A percentile compares a stretch with the other conserved stretches of the same genome.
Conservation (phyloP, 2,797 vertebrate genomes). For the Microctenopoma steveboyesi region DNA sequence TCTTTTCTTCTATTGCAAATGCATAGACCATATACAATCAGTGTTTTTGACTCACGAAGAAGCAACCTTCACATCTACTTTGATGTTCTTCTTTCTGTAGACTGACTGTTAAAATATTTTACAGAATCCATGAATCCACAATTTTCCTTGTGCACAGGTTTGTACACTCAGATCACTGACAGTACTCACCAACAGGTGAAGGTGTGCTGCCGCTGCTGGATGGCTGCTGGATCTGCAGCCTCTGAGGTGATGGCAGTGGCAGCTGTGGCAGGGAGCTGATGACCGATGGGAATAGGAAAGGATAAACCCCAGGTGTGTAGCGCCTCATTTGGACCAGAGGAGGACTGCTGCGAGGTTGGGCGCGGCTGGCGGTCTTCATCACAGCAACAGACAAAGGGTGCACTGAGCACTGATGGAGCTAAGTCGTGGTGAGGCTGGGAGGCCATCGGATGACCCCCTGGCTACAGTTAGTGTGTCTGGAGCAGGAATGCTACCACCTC, state of each 20-base stretch:
- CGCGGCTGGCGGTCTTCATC: constrained; percentile 90
- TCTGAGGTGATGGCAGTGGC: constrained; percentile 83
- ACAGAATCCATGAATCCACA: neutral
- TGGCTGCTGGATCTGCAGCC: constrained; percentile 86
- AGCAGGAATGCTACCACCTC: constrained; percentile 46
- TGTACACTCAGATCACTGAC: neutral
- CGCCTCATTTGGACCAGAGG: constrained; percentile 93
- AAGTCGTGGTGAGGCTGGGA: constrained; percentile 47
- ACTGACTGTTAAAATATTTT: neutral
- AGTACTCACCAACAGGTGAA: constrained; percentile 90
- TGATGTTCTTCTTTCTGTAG: neutral
- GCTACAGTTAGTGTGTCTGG: constrained; percentile 59
- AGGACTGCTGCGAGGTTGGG: constrained; percentile 86
- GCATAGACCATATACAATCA: too few relatives aligned
- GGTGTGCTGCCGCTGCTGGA: constrained; percentile 90
- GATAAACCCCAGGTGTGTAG: constrained; percentile 89
- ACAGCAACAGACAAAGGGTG: constrained; percentile 66
- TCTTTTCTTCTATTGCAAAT: too few relatives aligned
- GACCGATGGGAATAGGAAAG: constrained; percentile 92
- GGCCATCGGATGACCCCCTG: constrained; percentile 69
- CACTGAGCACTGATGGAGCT: constrained; percentile 57
- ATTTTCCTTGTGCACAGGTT: neutral
- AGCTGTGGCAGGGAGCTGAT: constrained; percentile 90
- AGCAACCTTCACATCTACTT: neutral
- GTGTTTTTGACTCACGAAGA: too few relatives aligned